Conservation (phyloP, 2,797 vertebrate species). For the Botia kubotai region DNA sequence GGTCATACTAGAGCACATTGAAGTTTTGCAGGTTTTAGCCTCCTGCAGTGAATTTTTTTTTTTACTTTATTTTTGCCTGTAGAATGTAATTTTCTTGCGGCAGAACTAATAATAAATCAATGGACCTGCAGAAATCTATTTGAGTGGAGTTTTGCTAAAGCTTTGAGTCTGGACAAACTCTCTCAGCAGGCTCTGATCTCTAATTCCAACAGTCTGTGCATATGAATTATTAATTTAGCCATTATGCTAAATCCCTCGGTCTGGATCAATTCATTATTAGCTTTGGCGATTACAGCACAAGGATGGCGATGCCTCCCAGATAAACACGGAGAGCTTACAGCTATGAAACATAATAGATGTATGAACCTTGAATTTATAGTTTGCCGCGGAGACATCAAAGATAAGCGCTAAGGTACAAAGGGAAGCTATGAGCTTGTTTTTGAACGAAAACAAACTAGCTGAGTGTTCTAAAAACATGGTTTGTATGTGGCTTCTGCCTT, state of each 20-base stretch:
- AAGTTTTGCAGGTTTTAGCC: background rate
- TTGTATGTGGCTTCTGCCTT: background rate
- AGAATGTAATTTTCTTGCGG: slow-evolving; percentile 18
- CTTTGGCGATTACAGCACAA: slow-evolving; percentile 42
- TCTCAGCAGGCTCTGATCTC: slow-evolving; percentile 42
- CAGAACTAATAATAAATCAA: slow-evolving; percentile 47
- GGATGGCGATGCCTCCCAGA: background rate
- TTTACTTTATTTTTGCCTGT: slow-evolving; percentile 2
- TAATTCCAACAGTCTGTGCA: slow-evolving; percentile 52
- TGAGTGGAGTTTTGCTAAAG: slow-evolving; percentile 46
- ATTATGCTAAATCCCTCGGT: slow-evolving; percentile 53
- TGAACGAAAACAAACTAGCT: background rate
- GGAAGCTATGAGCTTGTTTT: background rate
- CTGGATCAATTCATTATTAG: slow-evolving; percentile 49
- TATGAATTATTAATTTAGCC: slow-evolving; percentile 55
- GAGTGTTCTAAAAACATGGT: background rate
- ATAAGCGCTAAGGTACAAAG: background rate
- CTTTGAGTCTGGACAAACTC: slow-evolving; percentile 42
- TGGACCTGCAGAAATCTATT: slow-evolving; percentile 31
- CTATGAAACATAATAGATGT: slow-evolving; percentile 28
- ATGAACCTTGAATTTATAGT: slow-evolving; percentile 18
- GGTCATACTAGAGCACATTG: background rate
- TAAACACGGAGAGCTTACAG: slow-evolving; percentile 16
- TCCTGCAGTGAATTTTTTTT: slow-evolving; percentile 36
- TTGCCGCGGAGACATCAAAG: background rate